A percentile compares a stretch with the other conserved stretches of the same genome.
Conservation (phyloP, 1,140 invertebrate genomes). For the Caenorhabditis inopinata region DNA sequence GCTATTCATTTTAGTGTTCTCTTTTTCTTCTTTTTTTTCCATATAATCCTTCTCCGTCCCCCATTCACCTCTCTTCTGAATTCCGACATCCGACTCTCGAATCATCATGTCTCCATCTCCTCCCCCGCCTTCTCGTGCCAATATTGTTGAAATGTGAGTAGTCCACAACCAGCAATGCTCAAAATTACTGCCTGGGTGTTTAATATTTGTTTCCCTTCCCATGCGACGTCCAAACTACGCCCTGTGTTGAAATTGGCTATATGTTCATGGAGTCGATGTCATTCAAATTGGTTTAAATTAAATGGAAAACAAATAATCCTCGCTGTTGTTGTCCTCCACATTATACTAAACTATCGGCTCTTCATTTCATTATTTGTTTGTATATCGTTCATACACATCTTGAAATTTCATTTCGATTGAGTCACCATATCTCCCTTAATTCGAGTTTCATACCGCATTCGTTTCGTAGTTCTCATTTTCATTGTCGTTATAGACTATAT, state of each 20-base stretch:
- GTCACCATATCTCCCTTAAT: too few species aligned
- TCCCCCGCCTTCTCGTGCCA: neutral
- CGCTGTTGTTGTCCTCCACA: neutral
- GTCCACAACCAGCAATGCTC: neutral
- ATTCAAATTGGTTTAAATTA: neutral
- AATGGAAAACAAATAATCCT: neutral
- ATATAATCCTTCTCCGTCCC: neutral
- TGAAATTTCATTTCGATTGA: too few species aligned
- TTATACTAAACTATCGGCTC: neutral
- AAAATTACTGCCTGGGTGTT: neutral
- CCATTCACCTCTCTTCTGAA: neutral
- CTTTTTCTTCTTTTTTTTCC: neutral
- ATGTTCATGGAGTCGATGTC: neutral
- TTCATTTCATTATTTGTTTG: too few species aligned
- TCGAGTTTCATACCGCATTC: neutral
- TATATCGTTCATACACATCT: too few species aligned
- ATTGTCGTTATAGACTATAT: neutral
- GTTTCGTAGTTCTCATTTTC: neutral
- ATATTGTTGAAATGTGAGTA: slow-evolving; percentile 20
- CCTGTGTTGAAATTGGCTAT: neutral
- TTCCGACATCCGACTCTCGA: neutral
- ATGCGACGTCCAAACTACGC: neutral
- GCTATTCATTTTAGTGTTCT: neutral
- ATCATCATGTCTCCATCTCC: neutral
- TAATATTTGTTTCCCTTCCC: neutral